Base-by-base conservation (phyloP, 1,140 invertebrate species). In the Melipona quadrifasciata region DNA sequence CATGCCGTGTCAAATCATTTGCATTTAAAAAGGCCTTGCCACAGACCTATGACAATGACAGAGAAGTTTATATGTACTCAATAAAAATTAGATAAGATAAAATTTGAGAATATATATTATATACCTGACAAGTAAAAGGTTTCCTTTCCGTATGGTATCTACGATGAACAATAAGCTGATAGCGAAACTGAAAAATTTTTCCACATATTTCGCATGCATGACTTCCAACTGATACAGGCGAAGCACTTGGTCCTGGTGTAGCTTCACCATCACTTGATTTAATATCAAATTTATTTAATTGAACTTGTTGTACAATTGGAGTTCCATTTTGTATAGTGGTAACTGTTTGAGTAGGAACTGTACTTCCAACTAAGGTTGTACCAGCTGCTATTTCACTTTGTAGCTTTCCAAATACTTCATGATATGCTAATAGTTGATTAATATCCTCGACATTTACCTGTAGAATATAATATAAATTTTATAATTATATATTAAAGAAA, bases 391-490 rank as follows among this genome's bases (percentile, higher is more conserved):
- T 95, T 89, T 96, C 95, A 85, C 94, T 95, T 84, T 97, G 97
- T 24, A 97, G 94, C 93, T 98, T 98, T n/a, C 97, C 97, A 93
- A 98, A 98, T 24, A 98, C 97, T 94, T 98, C 97, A 91, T 98
- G 97, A 94, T 97, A 98, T n/a, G 97, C 97, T 61, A 98, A 93
- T 67, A 98, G 93, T 88, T 97, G 97, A 83, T 97, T 97, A 34
- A 98, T 95, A 87, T 98, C 97, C 91, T 98, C 97, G 6, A 97
- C 97, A 92, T 97, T 98, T 2, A 98, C 95, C 93, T 93, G 64
- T 16, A 77, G 68, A 87, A 17, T 34, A 57, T 10, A 34, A 61
- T 14, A 51, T 24, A 27, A 64, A 39, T 72, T 31, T 47, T 71
- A 51, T 24, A 53, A 72, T 31, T 64, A 51, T 10, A 61, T 5